Conservation (phyloP, 1,140 invertebrate species). For the Solen grandis region DNA sequence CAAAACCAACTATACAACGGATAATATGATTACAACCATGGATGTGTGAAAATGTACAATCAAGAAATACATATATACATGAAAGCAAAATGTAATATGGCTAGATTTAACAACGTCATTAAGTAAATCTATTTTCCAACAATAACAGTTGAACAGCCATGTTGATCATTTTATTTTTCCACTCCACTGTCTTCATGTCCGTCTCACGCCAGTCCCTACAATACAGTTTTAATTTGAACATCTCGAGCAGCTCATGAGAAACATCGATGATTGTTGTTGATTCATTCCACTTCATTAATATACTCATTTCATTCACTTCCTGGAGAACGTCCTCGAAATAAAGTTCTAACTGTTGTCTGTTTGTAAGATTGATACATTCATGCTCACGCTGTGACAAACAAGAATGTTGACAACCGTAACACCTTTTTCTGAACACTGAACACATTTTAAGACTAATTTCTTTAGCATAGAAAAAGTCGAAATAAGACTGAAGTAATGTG, state of each 20-base stretch:
- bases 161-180: conserved; percentile 32
- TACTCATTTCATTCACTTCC: conserved; percentile 5
- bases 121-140: conserved; percentile 23
- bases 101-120: background rate
- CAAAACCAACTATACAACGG: too few species aligned
- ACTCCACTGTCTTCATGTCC: conserved; percentile 23
- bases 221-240: conserved; percentile 20
- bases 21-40: too few species aligned
- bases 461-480: conserved; percentile 47
- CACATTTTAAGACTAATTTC: conserved; percentile 29
- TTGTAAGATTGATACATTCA: conserved; percentile 3
- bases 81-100: background rate
- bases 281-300: conserved; percentile 32
- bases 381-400: conserved; percentile 17
- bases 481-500: conserved; percentile 29
- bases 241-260: background rate
- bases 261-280: conserved; percentile 4
- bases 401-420: conserved; percentile 19
- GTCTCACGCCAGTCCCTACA: too few species aligned
- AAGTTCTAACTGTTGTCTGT: too few species aligned
- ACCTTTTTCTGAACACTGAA: conserved; percentile 30
- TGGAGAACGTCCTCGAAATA: conserved; percentile 23
- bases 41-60: background rate
- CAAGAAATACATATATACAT: background rate
- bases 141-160: background rate